phyloP scores from a whole-genome alignment of 2,113 vertebrate species.

The Oncorhynchus gorbuscha region DNA sequence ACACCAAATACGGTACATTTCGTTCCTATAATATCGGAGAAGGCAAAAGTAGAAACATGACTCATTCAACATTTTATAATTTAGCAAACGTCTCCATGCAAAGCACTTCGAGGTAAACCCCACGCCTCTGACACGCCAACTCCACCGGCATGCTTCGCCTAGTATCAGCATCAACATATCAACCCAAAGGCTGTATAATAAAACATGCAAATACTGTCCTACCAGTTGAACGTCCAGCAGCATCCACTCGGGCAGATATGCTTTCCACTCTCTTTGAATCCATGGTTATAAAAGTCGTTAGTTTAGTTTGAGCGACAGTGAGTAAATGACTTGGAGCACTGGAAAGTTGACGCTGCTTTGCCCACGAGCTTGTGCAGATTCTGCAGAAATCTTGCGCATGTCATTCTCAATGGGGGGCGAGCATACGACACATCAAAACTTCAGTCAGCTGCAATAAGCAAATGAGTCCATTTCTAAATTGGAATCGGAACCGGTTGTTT shows the following conservation, averaged over 20 bases:
- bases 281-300: slow-evolving; percentile 61
- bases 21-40: slow-evolving; percentile 15
- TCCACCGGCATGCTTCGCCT: neutral
- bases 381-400: slow-evolving; percentile 5
- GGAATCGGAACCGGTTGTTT: no score
- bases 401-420: slow-evolving; percentile 24
- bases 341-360: neutral
- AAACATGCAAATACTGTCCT: slow-evolving; percentile 67
- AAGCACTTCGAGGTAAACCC: neutral
- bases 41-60: slow-evolving; percentile 66
- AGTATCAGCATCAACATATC: neutral
- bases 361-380: neutral
- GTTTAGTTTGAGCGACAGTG: no score
- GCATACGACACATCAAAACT: slow-evolving; percentile 1
- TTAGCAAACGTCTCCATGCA: neutral
- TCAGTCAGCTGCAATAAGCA: no score
- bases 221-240: slow-evolving; percentile 83
- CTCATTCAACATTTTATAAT: neutral
- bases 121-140: neutral
- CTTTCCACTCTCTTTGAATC: slow-evolving; percentile 78
- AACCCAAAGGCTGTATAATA: neutral
- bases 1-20: no score
- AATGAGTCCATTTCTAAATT: no score
- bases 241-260: slow-evolving; percentile 83
- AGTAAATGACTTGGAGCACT: neutral